Percentiles rank a stretch among this genome's conserved stretches.
phyloP scores from a whole-genome alignment of 2,888 invertebrate genomes.

The Andrena dorsata region DNA sequence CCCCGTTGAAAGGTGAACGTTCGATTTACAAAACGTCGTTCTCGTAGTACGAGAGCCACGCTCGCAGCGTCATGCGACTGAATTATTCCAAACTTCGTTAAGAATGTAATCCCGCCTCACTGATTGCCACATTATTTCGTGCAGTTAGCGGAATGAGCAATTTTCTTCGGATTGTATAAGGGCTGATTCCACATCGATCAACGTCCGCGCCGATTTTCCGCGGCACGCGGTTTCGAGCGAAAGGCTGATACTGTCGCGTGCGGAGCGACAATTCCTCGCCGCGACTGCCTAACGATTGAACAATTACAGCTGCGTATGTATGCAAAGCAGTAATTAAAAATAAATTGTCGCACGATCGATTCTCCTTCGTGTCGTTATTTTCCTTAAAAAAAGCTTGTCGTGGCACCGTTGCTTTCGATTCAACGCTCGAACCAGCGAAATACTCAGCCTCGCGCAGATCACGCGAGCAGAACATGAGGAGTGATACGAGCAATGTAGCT shows the following conservation, averaged over 20 bases:
- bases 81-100: constrained; percentile 26
- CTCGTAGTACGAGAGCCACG: neutral
- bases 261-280: constrained; percentile 38
- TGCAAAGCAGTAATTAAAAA: constrained; percentile 65
- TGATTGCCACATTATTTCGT: constrained; percentile 50
- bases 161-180: constrained; percentile 54
- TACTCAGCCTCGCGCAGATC: neutral
- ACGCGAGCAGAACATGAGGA: neutral
- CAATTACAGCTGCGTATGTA: constrained; percentile 41
- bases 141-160: constrained; percentile 46
- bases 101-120: constrained; percentile 37
- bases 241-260: constrained; percentile 54
- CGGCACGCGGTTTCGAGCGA: constrained; percentile 23
- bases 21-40: neutral
- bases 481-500: neutral
- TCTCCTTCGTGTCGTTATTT: constrained; percentile 19
- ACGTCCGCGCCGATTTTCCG: constrained; percentile 65
- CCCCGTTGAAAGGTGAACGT: neutral
- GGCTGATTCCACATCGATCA: constrained; percentile 68
- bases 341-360: constrained; percentile 59
- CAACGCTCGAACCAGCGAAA: constrained; percentile 7
- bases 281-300: constrained; percentile 40
- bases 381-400: constrained; percentile 35
- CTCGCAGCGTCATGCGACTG: constrained; percentile 2
- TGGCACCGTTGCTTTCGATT: constrained; percentile 12